phyloP scores from a whole-genome alignment of 1,140 invertebrate genomes.

The Bombus soroeensis region DNA sequence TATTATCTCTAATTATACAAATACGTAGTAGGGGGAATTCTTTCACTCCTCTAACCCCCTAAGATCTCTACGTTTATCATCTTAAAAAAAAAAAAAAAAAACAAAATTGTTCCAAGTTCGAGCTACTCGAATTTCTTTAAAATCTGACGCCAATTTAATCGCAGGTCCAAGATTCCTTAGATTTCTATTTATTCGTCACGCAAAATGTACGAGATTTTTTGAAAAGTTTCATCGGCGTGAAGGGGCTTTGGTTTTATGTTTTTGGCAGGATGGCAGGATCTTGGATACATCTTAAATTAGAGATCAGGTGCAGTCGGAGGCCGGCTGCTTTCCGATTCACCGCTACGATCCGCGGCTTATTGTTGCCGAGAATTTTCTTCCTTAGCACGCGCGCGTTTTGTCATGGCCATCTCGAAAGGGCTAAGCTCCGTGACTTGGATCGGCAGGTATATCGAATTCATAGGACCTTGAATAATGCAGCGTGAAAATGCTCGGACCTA shows the following conservation, averaged over 20 bases:
- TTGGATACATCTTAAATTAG: conserved; percentile 46
- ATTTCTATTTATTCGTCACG: too few relatives aligned
- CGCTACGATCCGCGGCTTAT: conserved; percentile 39
- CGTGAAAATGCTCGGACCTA: conserved; percentile 33
- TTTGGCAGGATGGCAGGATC: background rate
- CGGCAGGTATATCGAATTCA: conserved; percentile 57
- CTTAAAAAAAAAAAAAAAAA: too few relatives aligned
- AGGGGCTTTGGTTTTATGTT: too few relatives aligned
- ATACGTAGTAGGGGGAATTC: too few relatives aligned
- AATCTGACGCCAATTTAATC: too few relatives aligned
- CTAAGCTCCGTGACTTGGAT: conserved; percentile 35
- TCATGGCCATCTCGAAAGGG: conserved; percentile 47
- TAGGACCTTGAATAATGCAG: conserved; percentile 64
- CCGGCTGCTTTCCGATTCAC: conserved; percentile 37
- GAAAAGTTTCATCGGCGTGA: background rate
- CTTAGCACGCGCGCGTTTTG: conserved; percentile 28
- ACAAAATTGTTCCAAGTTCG: too few relatives aligned
- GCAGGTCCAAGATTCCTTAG: too few relatives aligned
- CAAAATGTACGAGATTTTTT: background rate
- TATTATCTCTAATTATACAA: too few relatives aligned
- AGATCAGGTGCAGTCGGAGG: conserved; percentile 41
- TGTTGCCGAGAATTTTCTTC: conserved; percentile 53
- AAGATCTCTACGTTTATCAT: too few relatives aligned
- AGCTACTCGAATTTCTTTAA: too few relatives aligned
- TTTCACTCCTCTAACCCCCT: too few relatives aligned